Conservation (phyloP, 2,888 invertebrate species). For the Folsomia manolachei region DNA sequence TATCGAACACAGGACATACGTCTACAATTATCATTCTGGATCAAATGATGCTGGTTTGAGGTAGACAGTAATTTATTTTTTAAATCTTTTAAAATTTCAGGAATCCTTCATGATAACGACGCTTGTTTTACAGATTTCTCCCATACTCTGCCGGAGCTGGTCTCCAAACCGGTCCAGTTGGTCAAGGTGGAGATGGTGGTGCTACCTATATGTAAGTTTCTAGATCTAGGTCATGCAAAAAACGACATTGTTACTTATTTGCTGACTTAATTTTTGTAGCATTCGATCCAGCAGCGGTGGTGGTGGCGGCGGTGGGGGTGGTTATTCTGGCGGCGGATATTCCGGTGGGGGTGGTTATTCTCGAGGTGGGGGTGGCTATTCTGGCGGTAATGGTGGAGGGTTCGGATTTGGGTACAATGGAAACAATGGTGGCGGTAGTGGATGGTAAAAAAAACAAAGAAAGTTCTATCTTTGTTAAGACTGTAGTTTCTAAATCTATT, state of each 20-base stretch:
- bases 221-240: neutral
- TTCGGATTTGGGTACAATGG: neutral
- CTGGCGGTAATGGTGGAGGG: neutral
- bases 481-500: no score
- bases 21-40: neutral
- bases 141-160: neutral
- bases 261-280: neutral
- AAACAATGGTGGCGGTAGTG: neutral
- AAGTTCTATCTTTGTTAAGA: no score
- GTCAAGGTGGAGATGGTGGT: neutral
- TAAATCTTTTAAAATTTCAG: neutral
- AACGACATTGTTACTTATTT: neutral
- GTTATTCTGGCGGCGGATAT: neutral
- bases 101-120: neutral
- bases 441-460: no score
- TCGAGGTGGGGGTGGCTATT: neutral
- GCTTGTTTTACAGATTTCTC: neutral
- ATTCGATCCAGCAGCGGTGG: neutral
- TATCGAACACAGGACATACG: neutral
- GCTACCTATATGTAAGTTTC: neutral
- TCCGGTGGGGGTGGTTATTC: neutral
- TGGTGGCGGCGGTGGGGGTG: neutral
- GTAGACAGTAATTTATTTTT: neutral
- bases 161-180: neutral
- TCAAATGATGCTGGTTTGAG: neutral